These are phyloP conservation scores for Lemur catta DNA, from an alignment of 2,797 vertebrate species.

Conservation along the genomic window DNA sequence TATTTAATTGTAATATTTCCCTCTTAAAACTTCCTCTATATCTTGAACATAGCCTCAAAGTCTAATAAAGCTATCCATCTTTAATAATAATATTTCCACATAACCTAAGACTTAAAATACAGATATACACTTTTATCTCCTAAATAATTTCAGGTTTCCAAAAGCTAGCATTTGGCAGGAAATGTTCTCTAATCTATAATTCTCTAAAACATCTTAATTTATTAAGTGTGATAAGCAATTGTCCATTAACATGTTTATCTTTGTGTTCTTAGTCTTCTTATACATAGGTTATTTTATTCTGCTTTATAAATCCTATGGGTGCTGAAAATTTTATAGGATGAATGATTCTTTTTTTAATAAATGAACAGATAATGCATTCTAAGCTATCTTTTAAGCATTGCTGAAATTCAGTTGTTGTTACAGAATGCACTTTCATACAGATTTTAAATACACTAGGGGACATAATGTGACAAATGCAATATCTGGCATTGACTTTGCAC, in stretches of 20 bases:
- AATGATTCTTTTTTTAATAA: conserved; percentile 11
- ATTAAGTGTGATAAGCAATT: not conserved
- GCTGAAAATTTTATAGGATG: not conserved
- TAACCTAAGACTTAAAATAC: not conserved
- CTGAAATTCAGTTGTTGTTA: not conserved
- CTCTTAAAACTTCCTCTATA: not conserved
- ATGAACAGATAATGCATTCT: conserved; percentile 6
- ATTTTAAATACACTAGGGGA: not conserved
- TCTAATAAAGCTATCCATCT: not conserved
- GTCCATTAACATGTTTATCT: not conserved
- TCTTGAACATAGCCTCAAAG: not conserved
- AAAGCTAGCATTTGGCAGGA: not conserved
- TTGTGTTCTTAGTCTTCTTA: not conserved
- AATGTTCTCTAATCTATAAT: not conserved
- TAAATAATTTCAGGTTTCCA: not conserved
- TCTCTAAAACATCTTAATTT: conserved; percentile 27
- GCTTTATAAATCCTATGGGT: not conserved
- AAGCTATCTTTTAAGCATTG: not conserved
- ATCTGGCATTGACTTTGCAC: not conserved
- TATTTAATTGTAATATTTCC: not conserved
- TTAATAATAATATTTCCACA: not conserved
- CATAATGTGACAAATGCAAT: not conserved
- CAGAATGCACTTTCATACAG: not conserved
- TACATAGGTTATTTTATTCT: conserved; percentile 8
- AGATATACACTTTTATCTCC: not conserved